These are phyloP conservation scores for Podocnemis expansa DNA, from an alignment of 2,113 vertebrate genomes.

Conservation along the genomic window DNA sequence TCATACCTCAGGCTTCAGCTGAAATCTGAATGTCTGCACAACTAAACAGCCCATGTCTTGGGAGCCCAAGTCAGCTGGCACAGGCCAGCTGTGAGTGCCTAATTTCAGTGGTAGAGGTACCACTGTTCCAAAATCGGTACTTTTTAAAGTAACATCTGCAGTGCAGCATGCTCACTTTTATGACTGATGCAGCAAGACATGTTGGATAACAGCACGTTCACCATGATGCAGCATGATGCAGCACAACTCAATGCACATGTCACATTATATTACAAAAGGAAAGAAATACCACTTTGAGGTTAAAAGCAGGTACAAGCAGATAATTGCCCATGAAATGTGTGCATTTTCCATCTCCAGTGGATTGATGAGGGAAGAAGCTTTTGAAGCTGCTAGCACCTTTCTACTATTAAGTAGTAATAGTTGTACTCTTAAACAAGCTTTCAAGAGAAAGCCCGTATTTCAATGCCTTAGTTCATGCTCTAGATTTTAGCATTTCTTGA, in stretches of 20 bases:
- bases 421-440: slow-evolving; percentile 9
- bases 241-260: background rate
- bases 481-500: slow-evolving; percentile 7
- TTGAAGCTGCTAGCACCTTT: slow-evolving; percentile 6
- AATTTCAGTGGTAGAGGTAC: background rate
- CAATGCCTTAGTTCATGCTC: background rate
- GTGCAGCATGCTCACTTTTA: slow-evolving; percentile 5
- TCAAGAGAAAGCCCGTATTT: background rate
- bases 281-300: slow-evolving; percentile 19
- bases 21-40: background rate
- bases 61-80: background rate
- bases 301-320: slow-evolving; percentile 29
- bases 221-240: slow-evolving; percentile 7
- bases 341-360: background rate
- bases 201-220: background rate
- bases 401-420: no score
- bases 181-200: background rate
- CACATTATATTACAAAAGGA: slow-evolving; percentile 11
- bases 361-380: slow-evolving; percentile 7
- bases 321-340: slow-evolving; percentile 32
- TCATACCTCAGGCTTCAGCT: background rate
- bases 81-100: background rate
- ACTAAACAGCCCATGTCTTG: background rate
- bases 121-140: background rate
- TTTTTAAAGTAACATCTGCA: background rate